Base-by-base conservation (phyloP, 2,888 invertebrate genomes). In the Leptinotarsa haldemani region DNA sequence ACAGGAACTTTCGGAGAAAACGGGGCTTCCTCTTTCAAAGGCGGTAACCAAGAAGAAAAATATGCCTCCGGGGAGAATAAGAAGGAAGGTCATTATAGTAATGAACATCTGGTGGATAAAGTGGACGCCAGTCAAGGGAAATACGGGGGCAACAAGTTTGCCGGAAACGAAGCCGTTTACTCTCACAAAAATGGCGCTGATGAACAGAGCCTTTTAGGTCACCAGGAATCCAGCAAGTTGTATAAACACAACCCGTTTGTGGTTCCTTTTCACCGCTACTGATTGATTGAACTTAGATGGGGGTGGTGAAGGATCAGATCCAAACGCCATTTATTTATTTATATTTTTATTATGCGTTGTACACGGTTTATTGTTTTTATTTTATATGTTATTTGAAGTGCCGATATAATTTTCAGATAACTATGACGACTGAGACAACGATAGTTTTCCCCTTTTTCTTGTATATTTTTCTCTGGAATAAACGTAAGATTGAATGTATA, bases 151-250 rank as follows among this genome's bases (percentile, higher is more conserved):
- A 90, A 90, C 78, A 90, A 90, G 79, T 90, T 89, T 86, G 89
- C 89, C 74, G 91, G 90, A 15, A 90, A 89, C 50, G 89, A 90
- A 3, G 90, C 90, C 79, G 88, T 89, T 58, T 87, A 90, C 84
- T 90, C 90, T 79, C 89, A 90, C 75, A 90, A 90, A 84, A 91
- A 91, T 82, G 91, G 91, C 75, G 86, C 90, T 30, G 92, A 91
- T 52, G 90, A 91, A 61, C 91, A 91, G 69, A 90, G 91, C 0
- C 85, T 92, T 53, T 88, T 91, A 75, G 91, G 91, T 0, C 91
- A 91, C 78, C 91, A 91, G 77, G 92, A 92, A 76, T 89, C 90
- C 50, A 90, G 87, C 75, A 79, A 78, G 4, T 89, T 90, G 50
- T 91, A 88, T 83, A 90, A 91, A 80, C 90, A 89, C 82, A 90